Base-by-base conservation (phyloP, 2,113 vertebrate species). In the Paradisaea rubra region DNA sequence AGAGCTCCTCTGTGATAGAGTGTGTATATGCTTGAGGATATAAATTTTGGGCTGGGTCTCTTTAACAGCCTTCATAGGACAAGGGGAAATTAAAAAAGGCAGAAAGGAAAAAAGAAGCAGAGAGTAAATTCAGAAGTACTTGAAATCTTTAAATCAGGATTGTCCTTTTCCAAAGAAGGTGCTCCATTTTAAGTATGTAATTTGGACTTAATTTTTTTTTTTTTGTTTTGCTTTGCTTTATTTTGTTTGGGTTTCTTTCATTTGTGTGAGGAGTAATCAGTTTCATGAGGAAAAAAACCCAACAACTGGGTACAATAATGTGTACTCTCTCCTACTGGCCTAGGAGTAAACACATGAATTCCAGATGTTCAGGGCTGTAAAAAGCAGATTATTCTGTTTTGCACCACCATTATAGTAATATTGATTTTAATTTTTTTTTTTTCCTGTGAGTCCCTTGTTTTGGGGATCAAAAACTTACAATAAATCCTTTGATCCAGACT, bases 331-430 rank as follows among this genome's bases (percentile, higher is more conserved):
- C 11, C 33, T 64, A 49, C 42, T 53, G 28, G 63, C 17, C 31
- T 35, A 37, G 57, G 30, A 81, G 10, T 82, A 76, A 91, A 91
- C 49, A 90, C 53, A 60, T 76, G 64, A 83, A 15, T 91, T 88
- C 50, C 86, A 93, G 68, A 94, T 86, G 68, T 69, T 65, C 28
- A 45, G 10, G 37, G 9, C 8, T 69, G 42, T 50, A 92, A 72
- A 90, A 86, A 11, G 28, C 1, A 9, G 19, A 61, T 45, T 49
- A 52, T 50, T 89, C 25, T 83, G 15, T 31, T 88, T 90, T 71
- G 24, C 31, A 33, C 3, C 18, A 25, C 25, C 53, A 33, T 59
- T 86, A 57, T 23, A 31, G 49, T 37, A 86, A 47, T 15, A 28
- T 0, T 24, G 21, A 8, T 21, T 50, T 65, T 13, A 3, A 50